Percentiles rank a stretch among this genome's conserved stretches.
Conservation (phyloP, 1,140 invertebrate genomes). For the Ptiloglossa arizonensis region DNA sequence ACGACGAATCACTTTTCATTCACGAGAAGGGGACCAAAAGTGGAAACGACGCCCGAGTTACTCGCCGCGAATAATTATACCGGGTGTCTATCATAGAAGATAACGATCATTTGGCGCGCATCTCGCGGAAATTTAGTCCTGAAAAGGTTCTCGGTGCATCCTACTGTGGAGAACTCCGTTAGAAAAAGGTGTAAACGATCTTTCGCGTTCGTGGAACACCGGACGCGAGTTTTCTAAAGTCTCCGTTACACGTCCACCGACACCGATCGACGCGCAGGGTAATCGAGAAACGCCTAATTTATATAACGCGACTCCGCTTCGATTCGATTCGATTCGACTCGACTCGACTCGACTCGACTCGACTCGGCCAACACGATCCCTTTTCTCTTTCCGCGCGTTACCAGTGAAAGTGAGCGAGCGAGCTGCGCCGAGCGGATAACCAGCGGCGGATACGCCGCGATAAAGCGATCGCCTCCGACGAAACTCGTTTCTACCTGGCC, state of each 20-base stretch:
- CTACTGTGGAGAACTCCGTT: too few relatives aligned
- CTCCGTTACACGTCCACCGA: too few relatives aligned
- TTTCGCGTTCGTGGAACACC: background rate
- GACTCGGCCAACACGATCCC: conserved; percentile 63
- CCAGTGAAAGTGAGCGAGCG: conserved; percentile 74
- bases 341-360: too few relatives aligned
- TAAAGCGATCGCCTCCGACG: conserved; percentile 51
- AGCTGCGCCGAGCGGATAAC: conserved; percentile 50
- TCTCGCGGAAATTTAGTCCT: background rate
- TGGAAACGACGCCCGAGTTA: too few relatives aligned
- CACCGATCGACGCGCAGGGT: conserved; percentile 8
- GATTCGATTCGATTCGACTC: too few relatives aligned
- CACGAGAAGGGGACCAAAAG: too few relatives aligned
- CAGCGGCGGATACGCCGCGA: conserved; percentile 53
- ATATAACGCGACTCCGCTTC: conserved; percentile 74
- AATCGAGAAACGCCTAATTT: conserved; percentile 70
- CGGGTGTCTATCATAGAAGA: too few relatives aligned
- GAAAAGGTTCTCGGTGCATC: background rate
- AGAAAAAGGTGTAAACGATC: background rate
- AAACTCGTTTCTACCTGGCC: conserved; percentile 51
- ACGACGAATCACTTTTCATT: conserved; percentile 21
- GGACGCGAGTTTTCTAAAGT: background rate
- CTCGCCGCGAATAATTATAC: too few relatives aligned
- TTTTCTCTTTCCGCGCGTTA: conserved; percentile 71
- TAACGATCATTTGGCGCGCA: background rate